phyloP scores from a whole-genome alignment of 1,140 invertebrate genomes.

The Nomia melanderi region DNA sequence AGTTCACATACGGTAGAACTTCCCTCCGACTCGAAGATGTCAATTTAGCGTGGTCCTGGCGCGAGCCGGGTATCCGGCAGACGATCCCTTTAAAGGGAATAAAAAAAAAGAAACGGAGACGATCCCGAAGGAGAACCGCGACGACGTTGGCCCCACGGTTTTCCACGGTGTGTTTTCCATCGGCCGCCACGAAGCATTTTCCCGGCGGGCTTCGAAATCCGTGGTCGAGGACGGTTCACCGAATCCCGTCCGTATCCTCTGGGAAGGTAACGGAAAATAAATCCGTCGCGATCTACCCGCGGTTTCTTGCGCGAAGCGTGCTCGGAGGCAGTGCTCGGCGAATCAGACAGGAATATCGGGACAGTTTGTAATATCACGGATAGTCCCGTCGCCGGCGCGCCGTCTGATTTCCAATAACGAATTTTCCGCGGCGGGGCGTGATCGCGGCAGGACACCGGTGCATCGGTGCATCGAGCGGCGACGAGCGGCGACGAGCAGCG shows the following conservation, averaged over 20 bases:
- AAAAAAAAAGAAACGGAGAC: slow-evolving; percentile 21
- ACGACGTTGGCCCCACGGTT: slow-evolving; percentile 8
- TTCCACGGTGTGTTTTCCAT: slow-evolving; percentile 43
- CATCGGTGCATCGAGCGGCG: neutral
- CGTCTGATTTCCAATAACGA: slow-evolving; percentile 53
- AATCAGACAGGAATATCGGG: neutral
- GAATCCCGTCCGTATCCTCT: slow-evolving; percentile 7
- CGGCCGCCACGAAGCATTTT: slow-evolving; percentile 45
- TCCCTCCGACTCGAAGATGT: neutral
- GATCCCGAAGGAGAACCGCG: slow-evolving; percentile 12
- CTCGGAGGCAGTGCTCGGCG: neutral
- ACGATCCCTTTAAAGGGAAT: neutral
- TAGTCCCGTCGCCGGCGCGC: slow-evolving; percentile 13
- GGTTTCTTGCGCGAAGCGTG: neutral
- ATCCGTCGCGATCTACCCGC: slow-evolving; percentile 7
- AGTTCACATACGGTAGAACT: no score
- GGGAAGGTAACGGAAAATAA: slow-evolving; percentile 31
- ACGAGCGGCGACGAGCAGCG: neutral
- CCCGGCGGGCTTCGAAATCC: slow-evolving; percentile 23
- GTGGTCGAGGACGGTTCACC: slow-evolving; percentile 1
- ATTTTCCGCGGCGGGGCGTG: neutral
- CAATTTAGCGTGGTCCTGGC: no score
- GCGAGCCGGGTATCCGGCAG: neutral
- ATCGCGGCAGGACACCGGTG: neutral
- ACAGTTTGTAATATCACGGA: slow-evolving; percentile 28